Evolutionary conservation across 2,888 invertebrate species (phyloP).

Genomic region (Sminthurides aquaticus): DNA sequence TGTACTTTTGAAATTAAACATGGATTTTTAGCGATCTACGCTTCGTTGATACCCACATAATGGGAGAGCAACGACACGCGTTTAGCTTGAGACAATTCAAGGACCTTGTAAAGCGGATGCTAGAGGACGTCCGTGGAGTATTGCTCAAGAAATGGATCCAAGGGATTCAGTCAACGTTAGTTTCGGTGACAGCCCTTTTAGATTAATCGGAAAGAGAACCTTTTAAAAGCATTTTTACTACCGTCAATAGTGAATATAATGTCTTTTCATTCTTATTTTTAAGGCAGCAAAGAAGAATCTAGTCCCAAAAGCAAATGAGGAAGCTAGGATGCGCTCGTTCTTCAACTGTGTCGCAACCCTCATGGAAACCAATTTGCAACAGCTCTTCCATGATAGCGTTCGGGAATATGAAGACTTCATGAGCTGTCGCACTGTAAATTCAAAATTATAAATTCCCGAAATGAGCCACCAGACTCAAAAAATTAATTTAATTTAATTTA

Average conservation of each 20-base stretch:
- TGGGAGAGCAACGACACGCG: conserved; percentile 56
- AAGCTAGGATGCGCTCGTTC: conserved; percentile 62
- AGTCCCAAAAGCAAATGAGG: conserved; percentile 61
- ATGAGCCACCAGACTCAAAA: not conserved
- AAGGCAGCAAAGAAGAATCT: conserved; percentile 44
- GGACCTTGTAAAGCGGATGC: conserved; percentile 52
- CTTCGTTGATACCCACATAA: conserved; percentile 55
- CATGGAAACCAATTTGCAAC: conserved; percentile 82
- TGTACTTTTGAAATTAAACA: conserved; percentile 16
- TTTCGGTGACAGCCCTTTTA: conserved; percentile 49
- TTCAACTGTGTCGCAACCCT: conserved; percentile 76
- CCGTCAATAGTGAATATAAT: too few species aligned
- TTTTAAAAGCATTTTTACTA: conserved; percentile 3
- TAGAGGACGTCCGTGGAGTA: conserved; percentile 61
- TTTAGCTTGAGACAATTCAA: conserved; percentile 63
- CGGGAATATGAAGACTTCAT: conserved; percentile 69
- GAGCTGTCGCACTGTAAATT: conserved; percentile 62
- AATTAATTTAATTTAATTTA: not conserved
- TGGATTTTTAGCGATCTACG: conserved; percentile 57
- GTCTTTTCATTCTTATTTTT: too few species aligned
- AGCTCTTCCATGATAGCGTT: conserved; percentile 70
- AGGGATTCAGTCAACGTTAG: conserved; percentile 57
- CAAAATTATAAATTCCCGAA: not conserved
- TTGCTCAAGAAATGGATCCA: conserved; percentile 62
- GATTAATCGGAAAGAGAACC: conserved; percentile 15